These are phyloP conservation scores for Hippoglossus stenolepis DNA, from an alignment of 2,113 vertebrate species.

Conservation along the genomic window DNA sequence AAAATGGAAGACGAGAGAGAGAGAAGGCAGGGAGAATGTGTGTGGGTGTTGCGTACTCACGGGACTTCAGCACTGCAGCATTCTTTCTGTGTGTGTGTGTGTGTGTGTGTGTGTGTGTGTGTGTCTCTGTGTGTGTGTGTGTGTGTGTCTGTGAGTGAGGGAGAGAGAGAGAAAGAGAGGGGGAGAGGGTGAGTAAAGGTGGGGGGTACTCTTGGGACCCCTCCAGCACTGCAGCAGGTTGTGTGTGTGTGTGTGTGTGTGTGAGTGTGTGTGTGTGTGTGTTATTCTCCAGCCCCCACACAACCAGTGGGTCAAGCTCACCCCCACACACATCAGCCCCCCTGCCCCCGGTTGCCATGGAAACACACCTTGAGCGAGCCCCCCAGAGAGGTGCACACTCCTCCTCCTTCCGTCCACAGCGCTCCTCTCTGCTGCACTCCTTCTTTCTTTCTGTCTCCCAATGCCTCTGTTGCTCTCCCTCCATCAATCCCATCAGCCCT, in stretches of 20 bases:
- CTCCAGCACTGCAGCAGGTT: constrained; percentile 82
- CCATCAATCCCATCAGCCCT: constrained; percentile 40
- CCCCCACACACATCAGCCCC: constrained; percentile 67
- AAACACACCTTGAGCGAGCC: constrained; percentile 95
- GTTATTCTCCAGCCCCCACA: constrained; percentile 85
- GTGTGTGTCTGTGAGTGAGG: constrained; percentile 50
- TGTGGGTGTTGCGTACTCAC: constrained; percentile 75
- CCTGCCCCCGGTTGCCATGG: constrained; percentile 91
- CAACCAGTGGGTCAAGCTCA: constrained; percentile 94
- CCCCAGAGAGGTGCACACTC: constrained; percentile 88
- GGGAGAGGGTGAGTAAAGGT: constrained; percentile 77
- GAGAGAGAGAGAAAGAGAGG: constrained; percentile 15
- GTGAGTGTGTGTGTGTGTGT: constrained; percentile 39
- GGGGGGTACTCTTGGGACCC: constrained; percentile 83
- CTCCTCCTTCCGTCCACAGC: constrained; percentile 78
- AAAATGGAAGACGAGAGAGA: constrained; percentile 61
- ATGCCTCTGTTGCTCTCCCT: constrained; percentile 40
- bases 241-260: constrained; percentile 62
- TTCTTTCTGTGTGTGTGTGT: constrained; percentile 72
- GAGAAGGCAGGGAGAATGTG: constrained; percentile 60
- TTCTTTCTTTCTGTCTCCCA: constrained; percentile 38
- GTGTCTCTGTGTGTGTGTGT: constrained; percentile 66
- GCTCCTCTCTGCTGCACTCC: constrained; percentile 61
- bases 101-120: constrained; percentile 65
- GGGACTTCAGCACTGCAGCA: constrained; percentile 82